Percentiles rank a stretch among this genome's conserved stretches.
phyloP scores from a whole-genome alignment of 2,888 invertebrate species.

The Ommatoiulus sabulosus region DNA sequence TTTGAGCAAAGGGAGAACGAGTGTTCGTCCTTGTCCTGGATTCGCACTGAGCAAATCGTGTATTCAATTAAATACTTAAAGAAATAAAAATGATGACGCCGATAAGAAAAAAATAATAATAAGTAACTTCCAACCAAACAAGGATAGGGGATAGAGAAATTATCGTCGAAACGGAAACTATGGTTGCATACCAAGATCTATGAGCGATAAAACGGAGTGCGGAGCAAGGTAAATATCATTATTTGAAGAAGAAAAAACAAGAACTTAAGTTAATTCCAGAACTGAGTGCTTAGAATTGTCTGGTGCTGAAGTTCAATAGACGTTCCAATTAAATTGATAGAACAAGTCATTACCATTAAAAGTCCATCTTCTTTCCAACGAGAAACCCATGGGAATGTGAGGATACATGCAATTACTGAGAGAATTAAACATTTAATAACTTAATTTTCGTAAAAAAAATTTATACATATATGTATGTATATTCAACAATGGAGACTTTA shows the following conservation, averaged over 20 bases:
- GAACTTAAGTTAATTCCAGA: background rate
- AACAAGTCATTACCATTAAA: too few relatives aligned
- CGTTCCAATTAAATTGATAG: too few relatives aligned
- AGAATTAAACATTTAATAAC: too few relatives aligned
- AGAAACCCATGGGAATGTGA: too few relatives aligned
- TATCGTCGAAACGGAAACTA: background rate
- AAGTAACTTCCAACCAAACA: constrained; percentile 18
- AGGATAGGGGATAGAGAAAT: background rate
- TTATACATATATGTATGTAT: too few relatives aligned
- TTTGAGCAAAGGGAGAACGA: background rate
- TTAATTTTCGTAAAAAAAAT: too few relatives aligned
- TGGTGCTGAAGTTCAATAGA: background rate
- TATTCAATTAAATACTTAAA: constrained; percentile 24
- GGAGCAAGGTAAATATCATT: constrained; percentile 26
- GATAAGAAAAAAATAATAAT: constrained; percentile 21
- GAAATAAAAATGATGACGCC: constrained; percentile 40
- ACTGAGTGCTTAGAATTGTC: too few relatives aligned
- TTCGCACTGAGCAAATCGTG: background rate
- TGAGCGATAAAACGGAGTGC: background rate
- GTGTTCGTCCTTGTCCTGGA: constrained; percentile 32
- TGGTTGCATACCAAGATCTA: constrained; percentile 13
- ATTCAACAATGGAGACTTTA: too few relatives aligned
- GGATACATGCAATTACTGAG: too few relatives aligned
- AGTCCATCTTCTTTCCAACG: too few relatives aligned
- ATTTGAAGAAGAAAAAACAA: too few relatives aligned